Evolutionary conservation across 2,888 invertebrate species (phyloP).

Genomic region (Liodrosophila aerea): DNA sequence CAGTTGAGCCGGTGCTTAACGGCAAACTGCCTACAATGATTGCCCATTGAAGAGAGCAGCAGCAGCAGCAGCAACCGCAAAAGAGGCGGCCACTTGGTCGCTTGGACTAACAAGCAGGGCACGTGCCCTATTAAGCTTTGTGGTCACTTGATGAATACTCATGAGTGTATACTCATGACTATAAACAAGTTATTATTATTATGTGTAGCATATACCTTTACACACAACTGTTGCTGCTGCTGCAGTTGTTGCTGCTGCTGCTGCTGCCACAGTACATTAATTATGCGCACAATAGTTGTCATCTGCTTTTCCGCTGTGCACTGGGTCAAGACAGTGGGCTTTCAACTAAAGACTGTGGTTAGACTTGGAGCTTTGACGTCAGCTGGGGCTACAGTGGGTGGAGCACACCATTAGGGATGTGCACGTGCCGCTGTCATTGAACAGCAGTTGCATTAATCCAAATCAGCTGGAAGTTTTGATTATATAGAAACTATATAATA

Average conservation of each 20-base stretch:
- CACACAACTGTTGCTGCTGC: conserved; percentile 8
- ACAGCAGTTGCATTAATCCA: too few species aligned
- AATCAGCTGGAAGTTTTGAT: too few species aligned
- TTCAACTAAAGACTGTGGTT: background rate
- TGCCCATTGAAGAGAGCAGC: conserved; percentile 41
- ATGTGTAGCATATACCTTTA: conserved; percentile 4
- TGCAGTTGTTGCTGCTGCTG: conserved; percentile 10
- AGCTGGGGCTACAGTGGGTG: too few species aligned
- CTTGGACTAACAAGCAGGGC: conserved; percentile 64
- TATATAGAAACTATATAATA: too few species aligned
- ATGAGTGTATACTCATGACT: conserved; percentile 28
- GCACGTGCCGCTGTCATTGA: too few species aligned
- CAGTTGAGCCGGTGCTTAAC: conserved; percentile 67
- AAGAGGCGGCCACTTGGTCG: conserved; percentile 41
- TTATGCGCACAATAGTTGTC: conserved; percentile 63
- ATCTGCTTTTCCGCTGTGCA: conserved; percentile 50
- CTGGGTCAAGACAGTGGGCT: conserved; percentile 50
- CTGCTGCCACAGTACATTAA: conserved; percentile 59
- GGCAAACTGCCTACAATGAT: conserved; percentile 65
- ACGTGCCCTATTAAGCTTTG: conserved; percentile 70
- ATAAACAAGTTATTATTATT: conserved; percentile 59
- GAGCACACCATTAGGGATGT: too few species aligned
- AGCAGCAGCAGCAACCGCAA: conserved; percentile 29
- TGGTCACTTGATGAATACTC: conserved; percentile 55
- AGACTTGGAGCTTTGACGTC: background rate